phyloP scores from a whole-genome alignment of 2,113 vertebrate genomes.

The Ictalurus furcatus region DNA sequence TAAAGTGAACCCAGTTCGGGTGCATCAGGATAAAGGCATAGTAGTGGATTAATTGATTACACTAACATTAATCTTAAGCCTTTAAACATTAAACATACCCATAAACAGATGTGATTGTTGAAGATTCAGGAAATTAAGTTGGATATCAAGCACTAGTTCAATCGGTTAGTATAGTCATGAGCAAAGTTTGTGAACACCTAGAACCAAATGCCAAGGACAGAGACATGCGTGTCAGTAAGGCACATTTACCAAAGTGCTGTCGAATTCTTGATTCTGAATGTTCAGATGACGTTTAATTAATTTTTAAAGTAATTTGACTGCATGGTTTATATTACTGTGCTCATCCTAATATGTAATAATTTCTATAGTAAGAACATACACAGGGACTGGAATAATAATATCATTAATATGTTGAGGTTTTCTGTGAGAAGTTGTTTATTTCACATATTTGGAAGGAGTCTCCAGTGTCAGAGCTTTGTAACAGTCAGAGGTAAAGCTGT shows the following conservation, averaged over 20 bases:
- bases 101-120: background rate
- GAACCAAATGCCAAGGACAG: background rate
- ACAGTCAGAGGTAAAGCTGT: background rate
- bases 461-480: background rate
- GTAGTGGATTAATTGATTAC: conserved; percentile 18
- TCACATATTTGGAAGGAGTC: background rate
- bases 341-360: background rate
- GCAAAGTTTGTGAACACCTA: background rate
- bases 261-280: background rate
- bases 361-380: background rate
- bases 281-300: background rate
- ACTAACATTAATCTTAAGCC: background rate
- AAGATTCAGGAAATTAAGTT: conserved; percentile 7
- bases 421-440: background rate
- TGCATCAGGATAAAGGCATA: conserved; percentile 16
- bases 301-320: background rate
- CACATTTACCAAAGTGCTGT: background rate
- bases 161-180: background rate
- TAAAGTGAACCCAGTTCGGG: background rate
- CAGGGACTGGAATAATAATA: background rate
- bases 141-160: background rate
- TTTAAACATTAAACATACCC: background rate
- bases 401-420: background rate
- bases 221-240: background rate
- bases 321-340: background rate